Evolutionary conservation across 2,797 vertebrate species (phyloP).

Genomic region (Orientallactaga sibirica): DNA sequence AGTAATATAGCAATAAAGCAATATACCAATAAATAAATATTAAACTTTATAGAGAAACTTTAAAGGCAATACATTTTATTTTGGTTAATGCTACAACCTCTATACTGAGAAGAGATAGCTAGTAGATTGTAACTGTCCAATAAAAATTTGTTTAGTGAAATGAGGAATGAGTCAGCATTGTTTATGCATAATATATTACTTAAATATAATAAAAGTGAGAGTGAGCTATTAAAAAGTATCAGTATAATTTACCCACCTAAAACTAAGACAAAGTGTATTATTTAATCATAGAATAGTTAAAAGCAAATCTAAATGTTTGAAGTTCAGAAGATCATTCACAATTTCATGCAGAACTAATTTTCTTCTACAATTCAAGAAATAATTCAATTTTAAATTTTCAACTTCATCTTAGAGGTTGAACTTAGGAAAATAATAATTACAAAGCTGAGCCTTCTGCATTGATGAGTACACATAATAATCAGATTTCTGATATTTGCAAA

Average conservation of each 20-base stretch:
- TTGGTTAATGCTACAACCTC: not conserved
- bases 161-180: not conserved
- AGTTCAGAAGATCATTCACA: constrained; percentile 10
- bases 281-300: not conserved
- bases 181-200: not conserved
- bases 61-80: not conserved
- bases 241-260: not conserved
- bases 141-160: not conserved
- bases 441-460: constrained; percentile 29
- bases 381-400: not conserved
- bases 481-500: constrained; percentile 61
- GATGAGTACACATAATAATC: constrained; percentile 40
- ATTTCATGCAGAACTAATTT: constrained; percentile 17
- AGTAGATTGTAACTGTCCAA: not conserved
- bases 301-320: not conserved
- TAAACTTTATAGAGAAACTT: not conserved
- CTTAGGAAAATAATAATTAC: constrained; percentile 23
- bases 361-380: not conserved
- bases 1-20: not conserved
- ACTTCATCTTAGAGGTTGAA: not conserved
- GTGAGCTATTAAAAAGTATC: not conserved
- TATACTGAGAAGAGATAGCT: not conserved
- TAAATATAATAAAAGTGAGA: constrained; percentile 15
- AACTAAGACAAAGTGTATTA: not conserved
- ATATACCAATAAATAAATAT: not conserved